These are phyloP conservation scores for Sicus ferrugineus DNA, from an alignment of 2,888 invertebrate species.

Conservation along the genomic window DNA sequence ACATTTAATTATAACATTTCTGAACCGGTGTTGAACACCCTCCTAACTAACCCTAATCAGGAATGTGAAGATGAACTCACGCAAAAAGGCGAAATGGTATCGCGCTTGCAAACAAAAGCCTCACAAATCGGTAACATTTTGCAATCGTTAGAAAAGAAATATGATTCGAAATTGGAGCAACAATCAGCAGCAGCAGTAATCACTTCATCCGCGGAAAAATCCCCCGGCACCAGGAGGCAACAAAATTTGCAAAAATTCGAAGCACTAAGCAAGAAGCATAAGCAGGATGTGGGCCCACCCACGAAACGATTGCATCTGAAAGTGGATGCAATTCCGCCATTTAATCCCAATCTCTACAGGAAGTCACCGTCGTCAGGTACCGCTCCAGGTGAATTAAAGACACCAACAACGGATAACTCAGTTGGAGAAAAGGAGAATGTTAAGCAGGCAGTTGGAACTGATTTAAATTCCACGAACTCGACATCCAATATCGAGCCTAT, in stretches of 20 bases:
- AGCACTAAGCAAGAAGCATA: conserved; percentile 61
- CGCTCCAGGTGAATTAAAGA: conserved; percentile 56
- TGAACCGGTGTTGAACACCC: conserved; percentile 21
- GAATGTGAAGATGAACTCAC: conserved; percentile 95
- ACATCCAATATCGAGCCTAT: conserved; percentile 47
- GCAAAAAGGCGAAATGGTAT: conserved; percentile 95
- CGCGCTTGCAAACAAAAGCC: conserved; percentile 93
- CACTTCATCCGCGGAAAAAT: conserved; percentile 61
- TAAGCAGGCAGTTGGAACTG: conserved; percentile 44
- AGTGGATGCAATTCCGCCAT: conserved; percentile 64
- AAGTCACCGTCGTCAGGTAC: conserved; percentile 68
- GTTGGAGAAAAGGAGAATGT: conserved; percentile 48
- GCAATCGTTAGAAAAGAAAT: conserved; percentile 82
- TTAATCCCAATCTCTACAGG: conserved; percentile 66
- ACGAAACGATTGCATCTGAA: conserved; percentile 62
- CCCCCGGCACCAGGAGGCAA: conserved; percentile 59
- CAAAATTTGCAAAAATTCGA: conserved; percentile 62
- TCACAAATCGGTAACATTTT: conserved; percentile 94
- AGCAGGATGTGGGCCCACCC: conserved; percentile 62
- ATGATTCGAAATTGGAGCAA: conserved; percentile 67
- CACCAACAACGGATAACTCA: conserved; percentile 65
- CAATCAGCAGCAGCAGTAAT: conserved; percentile 71
- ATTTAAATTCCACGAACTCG: conserved; percentile 38
- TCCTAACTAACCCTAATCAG: conserved; percentile 65
- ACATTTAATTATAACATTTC: conserved; percentile 9